phyloP scores from a whole-genome alignment of 1,140 invertebrate genomes.

The Armadillidium nasatum region DNA sequence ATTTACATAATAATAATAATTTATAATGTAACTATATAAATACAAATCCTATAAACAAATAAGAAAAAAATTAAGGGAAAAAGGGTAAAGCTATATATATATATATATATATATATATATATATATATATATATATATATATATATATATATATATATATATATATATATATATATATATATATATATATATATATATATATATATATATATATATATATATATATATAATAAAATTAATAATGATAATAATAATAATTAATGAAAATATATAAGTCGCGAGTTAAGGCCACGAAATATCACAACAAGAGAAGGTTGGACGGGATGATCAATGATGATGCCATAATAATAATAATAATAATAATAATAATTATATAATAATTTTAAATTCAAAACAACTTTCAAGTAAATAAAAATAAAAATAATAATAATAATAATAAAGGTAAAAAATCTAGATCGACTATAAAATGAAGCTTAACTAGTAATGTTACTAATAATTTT shows the following conservation, averaged over 20 bases:
- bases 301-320: not conserved
- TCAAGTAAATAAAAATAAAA: too few relatives aligned
- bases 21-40: too few relatives aligned
- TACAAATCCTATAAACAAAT: too few relatives aligned
- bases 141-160: not conserved
- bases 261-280: not conserved
- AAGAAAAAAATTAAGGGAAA: not conserved
- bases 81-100: not conserved
- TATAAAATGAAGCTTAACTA: too few relatives aligned
- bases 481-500: too few relatives aligned
- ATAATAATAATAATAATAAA: too few relatives aligned
- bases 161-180: constrained; percentile 1
- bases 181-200: not conserved
- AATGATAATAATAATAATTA: not conserved
- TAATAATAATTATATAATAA: not conserved
- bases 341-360: too few relatives aligned
- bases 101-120: constrained; percentile 15
- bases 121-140: constrained; percentile 15
- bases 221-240: not conserved
- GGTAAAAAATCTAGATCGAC: too few relatives aligned
- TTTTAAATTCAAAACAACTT: too few relatives aligned
- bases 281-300: constrained; percentile 2
- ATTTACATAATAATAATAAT: too few relatives aligned
- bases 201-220: constrained; percentile 10
- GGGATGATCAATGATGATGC: not conserved